Conservation (phyloP, 2,888 invertebrate genomes). For the Chirona hameri region DNA sequence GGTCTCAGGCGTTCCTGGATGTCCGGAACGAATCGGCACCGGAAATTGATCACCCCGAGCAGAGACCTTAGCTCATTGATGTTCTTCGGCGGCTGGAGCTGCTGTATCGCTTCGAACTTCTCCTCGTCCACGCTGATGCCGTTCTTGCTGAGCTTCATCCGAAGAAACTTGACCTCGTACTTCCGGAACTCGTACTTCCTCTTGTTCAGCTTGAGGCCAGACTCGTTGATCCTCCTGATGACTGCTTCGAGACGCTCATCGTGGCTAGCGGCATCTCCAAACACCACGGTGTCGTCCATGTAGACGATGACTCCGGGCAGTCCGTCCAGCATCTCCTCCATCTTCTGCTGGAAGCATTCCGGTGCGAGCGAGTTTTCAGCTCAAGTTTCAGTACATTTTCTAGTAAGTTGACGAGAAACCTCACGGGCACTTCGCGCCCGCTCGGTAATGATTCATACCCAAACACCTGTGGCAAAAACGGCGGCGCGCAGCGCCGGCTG, state of each 20-base stretch:
- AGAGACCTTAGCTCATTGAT: constrained; percentile 93
- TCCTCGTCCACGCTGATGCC: constrained; percentile 87
- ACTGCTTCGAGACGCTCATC: constrained; percentile 34
- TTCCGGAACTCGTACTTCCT: constrained; percentile 44
- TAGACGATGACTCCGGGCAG: not conserved
- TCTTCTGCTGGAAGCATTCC: not conserved
- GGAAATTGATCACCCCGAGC: constrained; percentile 89
- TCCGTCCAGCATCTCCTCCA: not conserved
- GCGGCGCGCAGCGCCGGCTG: no score
- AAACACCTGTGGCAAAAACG: no score
- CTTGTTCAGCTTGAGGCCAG: constrained; percentile 1
- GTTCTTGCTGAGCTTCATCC: not conserved
- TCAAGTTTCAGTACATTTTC: no score
- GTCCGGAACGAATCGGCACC: constrained; percentile 90
- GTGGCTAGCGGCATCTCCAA: constrained; percentile 1
- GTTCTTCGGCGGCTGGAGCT: constrained; percentile 98
- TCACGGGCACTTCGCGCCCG: no score
- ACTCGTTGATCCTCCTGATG: not conserved
- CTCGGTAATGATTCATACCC: no score
- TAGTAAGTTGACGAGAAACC: no score
- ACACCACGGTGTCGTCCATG: not conserved
- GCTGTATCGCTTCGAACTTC: constrained; percentile 96
- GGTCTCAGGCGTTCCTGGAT: constrained; percentile 86
- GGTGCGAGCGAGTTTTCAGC: not conserved
- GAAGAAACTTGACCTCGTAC: constrained; percentile 31